Percentiles rank a stretch among this genome's conserved stretches.
phyloP scores from a whole-genome alignment of 2,888 invertebrate species.

The Lasioglossum villosulum region DNA sequence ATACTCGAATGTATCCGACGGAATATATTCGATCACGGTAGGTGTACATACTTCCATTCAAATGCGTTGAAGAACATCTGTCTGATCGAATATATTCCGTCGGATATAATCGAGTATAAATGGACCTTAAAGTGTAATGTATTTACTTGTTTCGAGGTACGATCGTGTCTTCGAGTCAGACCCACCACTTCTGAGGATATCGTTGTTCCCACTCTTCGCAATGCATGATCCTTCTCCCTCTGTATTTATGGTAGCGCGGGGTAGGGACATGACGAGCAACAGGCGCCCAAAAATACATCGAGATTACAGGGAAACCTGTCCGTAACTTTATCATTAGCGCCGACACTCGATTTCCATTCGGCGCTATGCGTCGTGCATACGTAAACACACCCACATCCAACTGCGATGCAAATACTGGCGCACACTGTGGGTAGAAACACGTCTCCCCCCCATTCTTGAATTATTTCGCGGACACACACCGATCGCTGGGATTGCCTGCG shows the following conservation, averaged over 20 bases:
- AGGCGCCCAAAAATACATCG: conserved; percentile 25
- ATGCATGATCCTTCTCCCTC: not conserved
- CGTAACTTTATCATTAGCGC: not conserved
- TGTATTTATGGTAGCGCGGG: not conserved
- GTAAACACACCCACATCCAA: conserved; percentile 20
- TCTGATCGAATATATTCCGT: no score
- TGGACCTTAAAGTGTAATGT: no score
- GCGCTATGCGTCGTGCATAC: conserved; percentile 23
- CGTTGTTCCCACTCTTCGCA: conserved; percentile 1
- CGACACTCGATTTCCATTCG: not conserved
- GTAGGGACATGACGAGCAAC: conserved; percentile 30
- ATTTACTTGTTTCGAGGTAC: not conserved
- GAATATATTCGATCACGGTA: no score
- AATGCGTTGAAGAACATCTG: no score
- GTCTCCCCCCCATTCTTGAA: not conserved
- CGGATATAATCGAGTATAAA: no score
- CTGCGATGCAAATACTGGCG: conserved; percentile 16
- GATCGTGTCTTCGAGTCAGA: no score
- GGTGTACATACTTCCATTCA: no score
- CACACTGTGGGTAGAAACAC: not conserved
- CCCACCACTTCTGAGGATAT: not conserved
- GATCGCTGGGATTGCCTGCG: not conserved
- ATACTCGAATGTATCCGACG: no score
- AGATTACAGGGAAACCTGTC: not conserved
- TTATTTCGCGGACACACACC: not conserved